Conservation (phyloP, 2,888 invertebrate genomes). For the Drosophila mulleri region DNA sequence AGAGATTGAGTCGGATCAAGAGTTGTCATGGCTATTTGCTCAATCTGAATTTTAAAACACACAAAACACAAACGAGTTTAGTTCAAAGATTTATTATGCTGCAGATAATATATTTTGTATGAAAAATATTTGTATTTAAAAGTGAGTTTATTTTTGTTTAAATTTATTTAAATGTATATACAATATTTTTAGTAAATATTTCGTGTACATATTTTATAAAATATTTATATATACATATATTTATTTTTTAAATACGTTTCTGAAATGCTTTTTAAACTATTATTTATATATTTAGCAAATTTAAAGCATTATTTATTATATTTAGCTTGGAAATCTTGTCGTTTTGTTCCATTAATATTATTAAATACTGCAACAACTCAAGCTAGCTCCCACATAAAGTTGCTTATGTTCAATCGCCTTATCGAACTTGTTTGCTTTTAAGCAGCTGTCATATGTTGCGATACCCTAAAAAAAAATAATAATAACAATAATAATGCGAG, state of each 20-base stretch:
- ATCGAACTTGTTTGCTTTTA: constrained; percentile 22
- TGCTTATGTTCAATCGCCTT: constrained; percentile 18
- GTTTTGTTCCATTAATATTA: neutral
- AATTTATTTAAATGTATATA: no score
- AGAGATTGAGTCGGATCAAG: constrained; percentile 34
- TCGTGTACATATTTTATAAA: no score
- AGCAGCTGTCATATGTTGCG: constrained; percentile 31
- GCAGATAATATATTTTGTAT: neutral
- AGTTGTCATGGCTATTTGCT: constrained; percentile 27
- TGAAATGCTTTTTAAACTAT: no score
- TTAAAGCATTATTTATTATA: neutral
- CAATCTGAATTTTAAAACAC: neutral
- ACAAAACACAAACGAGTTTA: constrained; percentile 2
- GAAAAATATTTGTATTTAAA: no score
- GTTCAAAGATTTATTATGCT: neutral
- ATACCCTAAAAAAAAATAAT: constrained; percentile 14
- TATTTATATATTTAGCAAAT: neutral
- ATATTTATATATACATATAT: no score
- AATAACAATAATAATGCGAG: neutral
- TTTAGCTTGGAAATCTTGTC: neutral
- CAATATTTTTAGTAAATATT: no score
- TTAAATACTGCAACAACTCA: neutral
- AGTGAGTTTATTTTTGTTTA: no score
- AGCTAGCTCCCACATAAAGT: neutral
- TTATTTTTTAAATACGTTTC: no score